A percentile compares a stretch with the other conserved stretches of the same genome.
These are phyloP conservation scores for Sclerodermus sp. DNA, from an alignment of 2,888 invertebrate species.

Conservation along the genomic window DNA sequence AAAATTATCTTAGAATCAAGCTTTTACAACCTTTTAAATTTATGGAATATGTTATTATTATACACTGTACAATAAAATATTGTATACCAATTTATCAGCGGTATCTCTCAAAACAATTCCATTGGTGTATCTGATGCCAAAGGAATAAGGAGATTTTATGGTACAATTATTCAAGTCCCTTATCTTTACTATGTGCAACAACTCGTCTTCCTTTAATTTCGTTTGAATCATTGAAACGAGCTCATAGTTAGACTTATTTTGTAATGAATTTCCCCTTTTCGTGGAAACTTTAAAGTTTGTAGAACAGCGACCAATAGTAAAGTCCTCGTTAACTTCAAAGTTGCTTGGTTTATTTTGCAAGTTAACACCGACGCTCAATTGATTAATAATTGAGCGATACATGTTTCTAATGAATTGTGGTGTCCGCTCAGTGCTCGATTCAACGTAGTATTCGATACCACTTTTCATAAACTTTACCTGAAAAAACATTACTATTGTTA, in stretches of 20 bases:
- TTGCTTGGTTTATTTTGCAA: conserved; percentile 12
- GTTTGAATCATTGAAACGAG: conserved; percentile 18
- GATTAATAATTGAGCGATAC: conserved; percentile 31
- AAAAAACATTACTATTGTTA: too few relatives aligned
- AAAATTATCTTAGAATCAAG: too few relatives aligned
- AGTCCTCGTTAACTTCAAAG: conserved; percentile 28
- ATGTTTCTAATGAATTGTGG: conserved; percentile 26
- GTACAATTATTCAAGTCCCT: conserved; percentile 26
- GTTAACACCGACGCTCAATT: conserved; percentile 30
- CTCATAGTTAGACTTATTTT: neutral
- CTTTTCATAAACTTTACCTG: conserved; percentile 27
- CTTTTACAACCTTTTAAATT: too few relatives aligned
- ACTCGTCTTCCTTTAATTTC: conserved; percentile 18
- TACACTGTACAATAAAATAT: too few relatives aligned
- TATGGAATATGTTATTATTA: too few relatives aligned
- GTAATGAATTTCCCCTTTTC: conserved; percentile 7
- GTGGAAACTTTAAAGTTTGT: conserved; percentile 20
- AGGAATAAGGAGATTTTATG: conserved; percentile 23
- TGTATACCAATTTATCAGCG: conserved; percentile 30
- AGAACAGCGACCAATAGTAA: conserved; percentile 32
- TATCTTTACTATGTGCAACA: conserved; percentile 18
- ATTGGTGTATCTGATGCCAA: conserved; percentile 26
- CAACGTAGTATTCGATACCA: conserved; percentile 27
- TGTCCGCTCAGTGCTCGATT: conserved; percentile 17
- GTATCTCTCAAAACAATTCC: conserved; percentile 26